Evolutionary conservation across 2,797 vertebrate species (phyloP).

Genomic region (Glyptemys insculpta): DNA sequence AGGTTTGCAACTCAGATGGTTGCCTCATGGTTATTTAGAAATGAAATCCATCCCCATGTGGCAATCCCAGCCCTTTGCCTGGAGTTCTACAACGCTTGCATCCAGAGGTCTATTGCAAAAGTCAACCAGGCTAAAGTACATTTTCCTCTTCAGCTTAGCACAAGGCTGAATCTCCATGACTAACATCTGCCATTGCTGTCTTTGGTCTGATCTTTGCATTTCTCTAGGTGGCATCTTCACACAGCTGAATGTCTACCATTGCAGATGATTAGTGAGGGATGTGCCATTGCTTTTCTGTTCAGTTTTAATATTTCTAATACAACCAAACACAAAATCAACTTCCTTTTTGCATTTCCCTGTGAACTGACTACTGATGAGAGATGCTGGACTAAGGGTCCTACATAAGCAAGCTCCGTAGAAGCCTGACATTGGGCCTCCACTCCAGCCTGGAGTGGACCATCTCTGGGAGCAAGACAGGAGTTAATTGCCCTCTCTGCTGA

Average conservation of each 20-base stretch:
- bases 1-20: not conserved
- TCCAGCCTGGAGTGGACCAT: not conserved
- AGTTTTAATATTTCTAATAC: not conserved
- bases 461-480: not conserved
- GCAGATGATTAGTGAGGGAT: not conserved
- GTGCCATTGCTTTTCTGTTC: not conserved
- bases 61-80: not conserved
- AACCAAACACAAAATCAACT: not conserved
- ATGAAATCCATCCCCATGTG: not conserved
- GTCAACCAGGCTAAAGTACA: not conserved
- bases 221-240: not conserved
- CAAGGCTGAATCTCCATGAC: not conserved
- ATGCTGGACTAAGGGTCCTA: not conserved
- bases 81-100: not conserved
- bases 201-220: not conserved
- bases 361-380: not conserved
- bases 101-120: not conserved
- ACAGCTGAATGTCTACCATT: not conserved
- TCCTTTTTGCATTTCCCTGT: not conserved
- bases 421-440: not conserved
- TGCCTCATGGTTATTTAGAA: not conserved
- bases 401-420: not conserved
- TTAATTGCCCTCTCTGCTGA: not conserved
- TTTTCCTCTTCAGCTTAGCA: not conserved
- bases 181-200: not conserved